Conservation (phyloP, 2,113 vertebrate species). For the Podilymbus podiceps region DNA sequence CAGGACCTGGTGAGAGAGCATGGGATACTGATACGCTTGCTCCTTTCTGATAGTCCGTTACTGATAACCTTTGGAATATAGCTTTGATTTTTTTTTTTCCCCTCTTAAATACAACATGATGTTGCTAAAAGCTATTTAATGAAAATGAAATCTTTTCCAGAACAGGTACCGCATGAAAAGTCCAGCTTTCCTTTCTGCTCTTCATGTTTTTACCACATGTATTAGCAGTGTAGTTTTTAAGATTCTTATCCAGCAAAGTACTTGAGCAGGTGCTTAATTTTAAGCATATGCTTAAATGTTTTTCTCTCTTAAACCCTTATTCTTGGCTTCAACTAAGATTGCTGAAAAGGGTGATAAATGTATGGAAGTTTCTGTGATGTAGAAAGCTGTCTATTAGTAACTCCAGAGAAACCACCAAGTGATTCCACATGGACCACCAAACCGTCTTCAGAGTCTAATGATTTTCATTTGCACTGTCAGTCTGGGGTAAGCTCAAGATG, state of each 20-base stretch:
- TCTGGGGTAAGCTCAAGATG: not conserved
- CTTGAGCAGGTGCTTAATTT: conserved; percentile 62
- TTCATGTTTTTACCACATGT: conserved; percentile 25
- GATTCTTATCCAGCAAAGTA: conserved; percentile 27
- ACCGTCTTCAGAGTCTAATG: conserved; percentile 34
- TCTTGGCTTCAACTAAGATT: not conserved
- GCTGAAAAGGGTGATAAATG: conserved; percentile 56
- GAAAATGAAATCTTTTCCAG: conserved; percentile 24
- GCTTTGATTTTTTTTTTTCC: not conserved
- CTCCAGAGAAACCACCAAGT: conserved; percentile 61
- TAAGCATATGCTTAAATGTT: conserved; percentile 42
- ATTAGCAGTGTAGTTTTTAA: not conserved
- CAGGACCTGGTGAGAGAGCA: not conserved
- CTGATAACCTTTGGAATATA: not conserved
- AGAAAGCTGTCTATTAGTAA: conserved; percentile 59
- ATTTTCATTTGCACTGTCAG: conserved; percentile 56
- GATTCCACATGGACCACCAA: conserved; percentile 65
- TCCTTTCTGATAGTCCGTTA: not conserved
- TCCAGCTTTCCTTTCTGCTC: not conserved
- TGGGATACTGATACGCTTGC: not conserved
- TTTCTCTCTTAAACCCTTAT: conserved; percentile 41
- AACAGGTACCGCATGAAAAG: not conserved
- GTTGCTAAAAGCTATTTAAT: conserved; percentile 1
- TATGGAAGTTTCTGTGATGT: conserved; percentile 60
- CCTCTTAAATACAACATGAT: not conserved